These are phyloP conservation scores for Tachystola acroxantha DNA, from an alignment of 2,888 invertebrate genomes.

Conservation along the genomic window DNA sequence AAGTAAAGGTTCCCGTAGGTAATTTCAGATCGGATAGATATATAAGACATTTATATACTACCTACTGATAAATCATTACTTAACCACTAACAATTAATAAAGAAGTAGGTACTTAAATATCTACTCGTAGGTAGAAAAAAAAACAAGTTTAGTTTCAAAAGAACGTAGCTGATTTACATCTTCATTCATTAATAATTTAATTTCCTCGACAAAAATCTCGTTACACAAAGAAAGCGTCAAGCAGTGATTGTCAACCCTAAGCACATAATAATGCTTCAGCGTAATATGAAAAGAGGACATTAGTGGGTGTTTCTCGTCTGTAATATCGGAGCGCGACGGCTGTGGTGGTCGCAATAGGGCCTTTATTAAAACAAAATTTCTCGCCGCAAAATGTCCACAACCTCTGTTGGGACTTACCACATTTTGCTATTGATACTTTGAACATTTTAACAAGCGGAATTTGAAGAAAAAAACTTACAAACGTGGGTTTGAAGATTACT, in stretches of 20 bases:
- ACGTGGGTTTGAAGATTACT: too few species aligned
- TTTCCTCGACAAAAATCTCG: slow-evolving; percentile 3
- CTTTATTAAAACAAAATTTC: slow-evolving; percentile 77
- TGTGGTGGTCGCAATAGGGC: slow-evolving; percentile 56
- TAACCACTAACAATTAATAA: too few species aligned
- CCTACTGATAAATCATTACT: too few species aligned
- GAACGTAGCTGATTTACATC: neutral
- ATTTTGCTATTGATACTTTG: slow-evolving; percentile 10
- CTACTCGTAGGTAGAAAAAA: too few species aligned
- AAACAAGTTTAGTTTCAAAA: neutral
- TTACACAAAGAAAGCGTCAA: slow-evolving; percentile 26
- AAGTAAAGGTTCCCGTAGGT: too few species aligned
- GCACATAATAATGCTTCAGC: slow-evolving; percentile 67
- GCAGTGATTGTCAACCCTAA: slow-evolving; percentile 64
- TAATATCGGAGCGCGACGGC: slow-evolving; percentile 65
- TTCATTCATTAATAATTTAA: slow-evolving; percentile 9
- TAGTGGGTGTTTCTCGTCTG: slow-evolving; percentile 65
- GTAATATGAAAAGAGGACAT: slow-evolving; percentile 70
- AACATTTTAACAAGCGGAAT: too few species aligned
- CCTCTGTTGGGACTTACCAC: slow-evolving; percentile 14
- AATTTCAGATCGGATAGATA: too few species aligned
- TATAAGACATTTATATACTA: too few species aligned
- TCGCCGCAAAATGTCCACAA: slow-evolving; percentile 66
- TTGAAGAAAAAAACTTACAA: too few species aligned
- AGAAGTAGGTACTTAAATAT: too few species aligned